Conservation (phyloP, 2,797 vertebrate genomes). For the Gephyroberyx darwinii region DNA sequence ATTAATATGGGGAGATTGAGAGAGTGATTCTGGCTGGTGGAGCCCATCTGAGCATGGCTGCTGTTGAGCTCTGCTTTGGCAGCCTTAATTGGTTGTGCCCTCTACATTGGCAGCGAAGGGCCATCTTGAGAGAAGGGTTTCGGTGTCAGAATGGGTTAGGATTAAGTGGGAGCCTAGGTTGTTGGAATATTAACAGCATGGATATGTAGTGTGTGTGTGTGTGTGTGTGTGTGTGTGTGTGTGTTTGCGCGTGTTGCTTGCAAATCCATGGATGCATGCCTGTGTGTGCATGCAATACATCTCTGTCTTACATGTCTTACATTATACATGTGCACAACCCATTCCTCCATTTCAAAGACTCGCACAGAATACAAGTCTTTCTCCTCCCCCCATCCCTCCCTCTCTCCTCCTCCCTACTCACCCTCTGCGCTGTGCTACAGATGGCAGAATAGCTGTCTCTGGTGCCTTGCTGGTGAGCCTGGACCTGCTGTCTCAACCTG, state of each 20-base stretch:
- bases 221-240: constrained; percentile 30
- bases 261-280: constrained; percentile 13
- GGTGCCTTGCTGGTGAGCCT: constrained; percentile 92
- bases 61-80: constrained; percentile 70
- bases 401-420: constrained; percentile 77
- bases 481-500: constrained; percentile 91
- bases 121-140: constrained; percentile 71
- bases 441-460: constrained; percentile 97
- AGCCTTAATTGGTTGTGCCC: constrained; percentile 71
- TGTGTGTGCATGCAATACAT: constrained; percentile 9
- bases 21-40: constrained; percentile 69
- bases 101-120: constrained; percentile 62
- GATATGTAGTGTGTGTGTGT: constrained; percentile 28
- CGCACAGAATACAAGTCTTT: constrained; percentile 17
- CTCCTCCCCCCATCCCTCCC: constrained; percentile 19
- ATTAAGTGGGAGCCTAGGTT: constrained; percentile 67
- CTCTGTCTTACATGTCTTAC: not conserved
- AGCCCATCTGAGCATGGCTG: constrained; percentile 55
- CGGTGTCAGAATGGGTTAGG: constrained; percentile 72
- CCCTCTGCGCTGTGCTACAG: constrained; percentile 96
- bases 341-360: constrained; percentile 22
- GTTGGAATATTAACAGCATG: constrained; percentile 56
- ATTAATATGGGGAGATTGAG: constrained; percentile 78
- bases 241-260: constrained; percentile 6
- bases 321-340: constrained; percentile 30